Percentiles rank a stretch among this genome's conserved stretches.
These are phyloP conservation scores for Xenopus borealis DNA, from an alignment of 2,113 vertebrate species.

Conservation along the genomic window DNA sequence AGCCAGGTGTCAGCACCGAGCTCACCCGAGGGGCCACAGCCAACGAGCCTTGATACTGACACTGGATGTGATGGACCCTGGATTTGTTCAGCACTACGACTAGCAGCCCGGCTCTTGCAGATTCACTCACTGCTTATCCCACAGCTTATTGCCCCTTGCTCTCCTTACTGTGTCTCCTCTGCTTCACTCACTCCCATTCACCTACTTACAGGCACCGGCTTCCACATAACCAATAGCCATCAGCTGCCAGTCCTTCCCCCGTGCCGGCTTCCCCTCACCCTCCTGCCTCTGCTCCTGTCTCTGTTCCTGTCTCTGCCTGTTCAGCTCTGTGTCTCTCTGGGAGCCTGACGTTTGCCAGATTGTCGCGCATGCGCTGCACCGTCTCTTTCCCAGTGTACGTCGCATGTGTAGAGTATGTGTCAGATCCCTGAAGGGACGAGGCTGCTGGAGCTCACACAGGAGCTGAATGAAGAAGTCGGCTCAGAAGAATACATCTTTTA, in stretches of 20 bases:
- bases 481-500: too few species aligned
- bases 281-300: slow-evolving; percentile 36
- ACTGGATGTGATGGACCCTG: slow-evolving; percentile 49
- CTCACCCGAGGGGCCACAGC: slow-evolving; percentile 39
- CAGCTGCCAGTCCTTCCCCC: not conserved
- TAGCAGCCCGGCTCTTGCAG: slow-evolving; percentile 25
- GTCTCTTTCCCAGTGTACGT: too few species aligned
- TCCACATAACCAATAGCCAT: not conserved
- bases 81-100: not conserved
- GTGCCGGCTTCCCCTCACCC: slow-evolving; percentile 13
- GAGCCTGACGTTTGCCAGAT: slow-evolving; percentile 34
- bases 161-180: not conserved
- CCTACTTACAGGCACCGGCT: not conserved
- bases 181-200: not conserved
- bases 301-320: slow-evolving; percentile 51
- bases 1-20: slow-evolving; percentile 10
- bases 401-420: too few species aligned
- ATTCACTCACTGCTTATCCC: slow-evolving; percentile 24
- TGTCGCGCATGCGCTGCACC: slow-evolving; percentile 61
- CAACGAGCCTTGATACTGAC: not conserved
- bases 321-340: slow-evolving; percentile 61
- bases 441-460: too few species aligned
- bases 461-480: too few species aligned
- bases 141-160: not conserved
- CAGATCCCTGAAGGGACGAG: too few species aligned